Conservation (phyloP, 2,797 vertebrate genomes). For the Vipera ursinii region DNA sequence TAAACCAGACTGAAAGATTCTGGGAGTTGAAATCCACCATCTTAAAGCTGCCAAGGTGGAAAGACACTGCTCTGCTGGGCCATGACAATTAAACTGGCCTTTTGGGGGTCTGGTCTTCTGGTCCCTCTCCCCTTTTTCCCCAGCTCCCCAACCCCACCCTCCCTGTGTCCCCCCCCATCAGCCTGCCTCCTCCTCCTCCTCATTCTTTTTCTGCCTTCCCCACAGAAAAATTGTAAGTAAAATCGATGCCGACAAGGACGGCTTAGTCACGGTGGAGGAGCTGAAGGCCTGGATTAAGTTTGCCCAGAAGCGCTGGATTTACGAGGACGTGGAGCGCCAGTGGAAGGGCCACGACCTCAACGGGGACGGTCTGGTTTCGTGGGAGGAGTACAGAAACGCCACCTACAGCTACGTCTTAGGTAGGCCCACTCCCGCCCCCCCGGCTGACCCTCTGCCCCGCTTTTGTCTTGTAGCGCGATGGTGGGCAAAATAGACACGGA, state of each 20-base stretch:
- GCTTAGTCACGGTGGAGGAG: slow-evolving; percentile 89
- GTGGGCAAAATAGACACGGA: slow-evolving; percentile 81
- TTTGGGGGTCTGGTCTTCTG: not conserved
- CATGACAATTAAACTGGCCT: not conserved
- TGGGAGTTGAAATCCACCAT: no score
- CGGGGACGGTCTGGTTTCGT: slow-evolving; percentile 86
- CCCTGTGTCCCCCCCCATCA: slow-evolving; percentile 20
- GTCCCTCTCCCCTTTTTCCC: no score
- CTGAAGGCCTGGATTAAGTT: slow-evolving; percentile 96
- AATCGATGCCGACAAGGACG: slow-evolving; percentile 91
- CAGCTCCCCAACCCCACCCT: not conserved
- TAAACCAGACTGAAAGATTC: no score
- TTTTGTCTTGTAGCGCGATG: slow-evolving; percentile 80
- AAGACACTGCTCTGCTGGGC: no score
- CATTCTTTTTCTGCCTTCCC: slow-evolving; percentile 67
- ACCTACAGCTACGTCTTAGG: slow-evolving; percentile 95
- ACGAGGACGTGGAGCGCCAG: slow-evolving; percentile 96
- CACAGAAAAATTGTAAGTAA: slow-evolving; percentile 90
- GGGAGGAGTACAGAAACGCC: slow-evolving; percentile 98
- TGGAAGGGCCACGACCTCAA: slow-evolving; percentile 97
- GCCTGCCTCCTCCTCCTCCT: slow-evolving; percentile 31
- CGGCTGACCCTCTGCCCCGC: not conserved
- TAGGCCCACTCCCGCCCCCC: slow-evolving; percentile 64
- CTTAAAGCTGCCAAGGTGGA: not conserved
- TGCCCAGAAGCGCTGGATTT: slow-evolving; percentile 97